Conservation (phyloP, 2,797 vertebrate species). For the Phalanger gymnotis region DNA sequence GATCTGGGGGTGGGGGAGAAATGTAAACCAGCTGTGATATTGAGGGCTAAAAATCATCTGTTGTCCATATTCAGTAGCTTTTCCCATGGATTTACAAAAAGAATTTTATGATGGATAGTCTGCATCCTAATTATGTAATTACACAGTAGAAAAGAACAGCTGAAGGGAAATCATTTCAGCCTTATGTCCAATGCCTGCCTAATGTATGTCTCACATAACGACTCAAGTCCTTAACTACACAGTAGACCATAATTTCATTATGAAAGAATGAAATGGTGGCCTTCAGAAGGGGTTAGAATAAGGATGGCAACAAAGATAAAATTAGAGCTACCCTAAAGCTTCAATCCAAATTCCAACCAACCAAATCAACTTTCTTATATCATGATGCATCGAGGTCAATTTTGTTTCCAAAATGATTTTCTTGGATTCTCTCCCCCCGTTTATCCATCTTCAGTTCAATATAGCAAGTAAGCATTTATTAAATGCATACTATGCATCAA, state of each 20-base stretch:
- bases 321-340: conserved; percentile 59
- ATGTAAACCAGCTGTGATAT: conserved; percentile 78
- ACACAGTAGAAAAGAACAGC: conserved; percentile 79
- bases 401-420: not conserved
- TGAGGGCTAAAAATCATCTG: conserved; percentile 76
- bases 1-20: conserved; percentile 69
- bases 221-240: conserved; percentile 27
- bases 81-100: conserved; percentile 79
- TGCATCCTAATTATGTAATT: conserved; percentile 78
- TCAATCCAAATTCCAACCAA: conserved; percentile 51
- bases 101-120: conserved; percentile 72
- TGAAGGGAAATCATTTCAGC: conserved; percentile 68
- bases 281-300: conserved; percentile 60
- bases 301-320: conserved; percentile 35
- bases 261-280: conserved; percentile 60
- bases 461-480: not conserved
- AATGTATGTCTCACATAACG: conserved; percentile 49
- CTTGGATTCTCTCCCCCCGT: not conserved
- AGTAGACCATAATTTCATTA: conserved; percentile 49
- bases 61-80: conserved; percentile 74
- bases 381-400: conserved; percentile 16
- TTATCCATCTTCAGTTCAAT: not conserved
- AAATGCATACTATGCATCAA: not conserved
- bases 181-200: conserved; percentile 51
- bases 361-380: conserved; percentile 42